Percentiles rank a stretch among this genome's conserved stretches.
Evolutionary conservation across 2,113 vertebrate species (phyloP).

Genomic region (Dicerorhinus sumatrensis): DNA sequence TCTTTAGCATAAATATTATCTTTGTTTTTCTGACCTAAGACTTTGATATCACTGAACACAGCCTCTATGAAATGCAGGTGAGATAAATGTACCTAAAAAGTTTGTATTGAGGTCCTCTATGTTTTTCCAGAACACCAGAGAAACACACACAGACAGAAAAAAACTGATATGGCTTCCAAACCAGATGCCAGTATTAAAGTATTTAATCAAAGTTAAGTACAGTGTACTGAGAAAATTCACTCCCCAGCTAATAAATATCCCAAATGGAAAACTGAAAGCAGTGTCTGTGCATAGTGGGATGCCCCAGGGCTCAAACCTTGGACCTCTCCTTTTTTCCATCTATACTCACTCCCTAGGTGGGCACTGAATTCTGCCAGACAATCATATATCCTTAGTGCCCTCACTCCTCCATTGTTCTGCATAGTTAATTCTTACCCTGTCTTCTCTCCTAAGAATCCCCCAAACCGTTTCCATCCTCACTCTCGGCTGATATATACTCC

Average conservation of each 20-base stretch:
- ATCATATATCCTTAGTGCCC: background rate
- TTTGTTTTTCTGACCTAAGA: background rate
- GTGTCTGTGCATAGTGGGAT: background rate
- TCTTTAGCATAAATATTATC: background rate
- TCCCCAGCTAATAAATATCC: background rate
- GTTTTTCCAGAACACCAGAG: background rate
- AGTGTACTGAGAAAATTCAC: background rate
- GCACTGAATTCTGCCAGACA: background rate
- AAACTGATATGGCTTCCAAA: background rate
- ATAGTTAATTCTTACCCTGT: background rate
- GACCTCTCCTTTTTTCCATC: background rate
- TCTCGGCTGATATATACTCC: background rate
- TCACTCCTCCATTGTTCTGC: background rate
- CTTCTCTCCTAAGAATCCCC: background rate
- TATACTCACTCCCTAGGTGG: background rate
- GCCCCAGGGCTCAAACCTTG: background rate
- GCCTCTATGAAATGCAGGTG: background rate
- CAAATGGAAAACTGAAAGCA: background rate
- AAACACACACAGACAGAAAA: background rate
- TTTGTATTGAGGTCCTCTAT: background rate
- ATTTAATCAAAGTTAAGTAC: background rate
- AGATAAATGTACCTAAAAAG: background rate
- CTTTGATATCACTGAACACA: background rate
- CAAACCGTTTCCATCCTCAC: background rate
- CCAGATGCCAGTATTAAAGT: background rate